phyloP scores from a whole-genome alignment of 2,113 vertebrate genomes.

The Albula glossodonta region DNA sequence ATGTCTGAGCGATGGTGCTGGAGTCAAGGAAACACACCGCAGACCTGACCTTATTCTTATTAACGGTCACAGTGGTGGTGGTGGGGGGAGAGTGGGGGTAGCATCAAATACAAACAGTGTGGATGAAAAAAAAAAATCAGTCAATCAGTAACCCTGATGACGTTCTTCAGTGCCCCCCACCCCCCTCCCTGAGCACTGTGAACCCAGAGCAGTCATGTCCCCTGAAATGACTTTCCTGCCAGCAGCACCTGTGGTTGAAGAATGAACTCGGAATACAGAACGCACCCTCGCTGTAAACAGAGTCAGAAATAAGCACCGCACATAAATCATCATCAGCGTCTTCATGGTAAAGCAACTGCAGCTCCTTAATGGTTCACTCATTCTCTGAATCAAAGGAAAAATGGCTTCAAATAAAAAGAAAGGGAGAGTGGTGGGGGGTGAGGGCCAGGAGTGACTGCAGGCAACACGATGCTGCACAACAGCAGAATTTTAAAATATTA shows the following conservation, averaged over 20 bases:
- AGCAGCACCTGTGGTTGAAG: constrained; percentile 49
- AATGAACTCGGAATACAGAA: constrained; percentile 57
- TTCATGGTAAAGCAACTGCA: constrained; percentile 48
- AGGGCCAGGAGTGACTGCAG: constrained; percentile 38
- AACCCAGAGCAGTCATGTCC: constrained; percentile 19
- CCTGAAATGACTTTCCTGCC: constrained; percentile 36
- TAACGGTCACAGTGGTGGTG: constrained; percentile 29
- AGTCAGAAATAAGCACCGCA: constrained; percentile 43
- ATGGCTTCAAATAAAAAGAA: constrained; percentile 9
- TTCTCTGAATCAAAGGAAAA: constrained; percentile 47
- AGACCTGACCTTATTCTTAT: constrained; percentile 56
- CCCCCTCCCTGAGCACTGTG: background rate
- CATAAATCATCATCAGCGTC: constrained; percentile 60
- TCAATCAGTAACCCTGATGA: background rate
- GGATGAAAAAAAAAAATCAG: background rate
- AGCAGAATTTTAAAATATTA: constrained; percentile 64
- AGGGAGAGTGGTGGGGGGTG: constrained; percentile 16
- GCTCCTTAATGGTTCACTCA: constrained; percentile 38
- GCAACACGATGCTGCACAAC: constrained; percentile 31
- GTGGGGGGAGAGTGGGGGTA: background rate
- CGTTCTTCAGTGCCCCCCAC: too few relatives aligned
- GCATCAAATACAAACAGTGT: background rate
- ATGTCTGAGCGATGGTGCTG: constrained; percentile 57
- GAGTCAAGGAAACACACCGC: constrained; percentile 40
- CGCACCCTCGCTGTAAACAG: constrained; percentile 45